Base-by-base conservation (phyloP, 2,888 invertebrate species). In the Leptarthrus brevirostris region DNA sequence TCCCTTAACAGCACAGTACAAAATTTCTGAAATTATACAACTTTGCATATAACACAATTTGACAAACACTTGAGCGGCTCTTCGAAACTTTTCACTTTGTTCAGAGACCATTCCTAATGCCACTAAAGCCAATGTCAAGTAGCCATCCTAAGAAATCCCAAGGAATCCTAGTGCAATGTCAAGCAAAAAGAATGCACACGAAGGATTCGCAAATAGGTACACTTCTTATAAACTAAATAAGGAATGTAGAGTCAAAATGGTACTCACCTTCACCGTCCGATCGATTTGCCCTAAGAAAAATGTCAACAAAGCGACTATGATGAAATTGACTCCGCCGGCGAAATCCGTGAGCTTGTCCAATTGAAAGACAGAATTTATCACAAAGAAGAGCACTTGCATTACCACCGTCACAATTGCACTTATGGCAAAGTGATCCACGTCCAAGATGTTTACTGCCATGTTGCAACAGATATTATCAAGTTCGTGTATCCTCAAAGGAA, bases 311-410 rank as follows among this genome's bases (percentile, higher is more conserved):
- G 96, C 95, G 78, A 96, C 88, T 72, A 95, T 92, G 78, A 96
- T 93, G 84, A 97, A 97, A 86, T 96, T 96, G 73, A 93, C 92
- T 73, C 96, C 96, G 6, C 96, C 95, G 75, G 96, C 96, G 86
- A 96, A 95, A 85, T 97, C 96, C 0, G 96, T 94, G 74, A 96
- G 88, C 86, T 96, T 95, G 83, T 96, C 96, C 86, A 93, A 90
- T 84, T 95, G 93, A 79, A 94, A 93, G 72, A 91, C 88, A 3
- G 94, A 93, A 49, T 95, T 95, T 79, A 96, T 90, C 44, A 92
- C 88, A 86, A 96, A 96, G 86, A 96, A 96, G 70, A 94, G 87
- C 72, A 96, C 87, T 86, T 96, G 96, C 92, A 95, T 91, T 22
- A 89, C 89, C 30, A 93, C 91, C 0, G 93, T 92, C 61, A 94